Conservation (phyloP, 2,888 invertebrate species). For the Plebejus argus region DNA sequence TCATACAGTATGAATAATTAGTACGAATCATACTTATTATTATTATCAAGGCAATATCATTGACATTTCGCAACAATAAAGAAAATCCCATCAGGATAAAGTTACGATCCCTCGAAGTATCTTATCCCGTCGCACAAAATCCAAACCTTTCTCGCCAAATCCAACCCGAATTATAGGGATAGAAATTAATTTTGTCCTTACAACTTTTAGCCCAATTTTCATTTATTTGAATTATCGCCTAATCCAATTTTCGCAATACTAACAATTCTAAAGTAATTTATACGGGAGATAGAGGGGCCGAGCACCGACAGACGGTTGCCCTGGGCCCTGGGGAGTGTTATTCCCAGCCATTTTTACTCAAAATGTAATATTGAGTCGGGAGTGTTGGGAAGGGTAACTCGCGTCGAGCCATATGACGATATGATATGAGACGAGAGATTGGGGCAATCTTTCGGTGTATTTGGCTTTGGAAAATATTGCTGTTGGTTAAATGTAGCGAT, state of each 20-base stretch:
- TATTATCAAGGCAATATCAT: not conserved
- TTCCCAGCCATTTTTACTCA: conserved; percentile 12
- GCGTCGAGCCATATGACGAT: not conserved
- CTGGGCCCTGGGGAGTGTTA: conserved; percentile 1
- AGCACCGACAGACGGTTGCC: not conserved
- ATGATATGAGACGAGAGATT: not conserved
- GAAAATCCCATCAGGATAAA: not conserved
- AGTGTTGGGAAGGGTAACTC: not conserved
- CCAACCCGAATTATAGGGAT: conserved; percentile 6
- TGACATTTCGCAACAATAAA: not conserved
- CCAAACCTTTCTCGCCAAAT: conserved; percentile 17
- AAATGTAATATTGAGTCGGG: conserved; percentile 27
- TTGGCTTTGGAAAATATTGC: not conserved
- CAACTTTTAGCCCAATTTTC: conserved; percentile 17
- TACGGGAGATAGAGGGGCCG: conserved; percentile 7
- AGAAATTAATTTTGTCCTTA: conserved; percentile 13
- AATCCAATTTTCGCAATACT: conserved; percentile 20
- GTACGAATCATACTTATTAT: not conserved
- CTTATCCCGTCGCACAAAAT: not conserved
- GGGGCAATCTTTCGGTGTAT: not conserved
- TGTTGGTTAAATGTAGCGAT: not conserved
- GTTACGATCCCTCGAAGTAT: not conserved
- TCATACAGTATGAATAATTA: too few species aligned
- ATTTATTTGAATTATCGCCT: conserved; percentile 24
- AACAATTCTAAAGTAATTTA: conserved; percentile 19